phyloP scores from a whole-genome alignment of 2,797 vertebrate species.

The Diceros bicornis region DNA sequence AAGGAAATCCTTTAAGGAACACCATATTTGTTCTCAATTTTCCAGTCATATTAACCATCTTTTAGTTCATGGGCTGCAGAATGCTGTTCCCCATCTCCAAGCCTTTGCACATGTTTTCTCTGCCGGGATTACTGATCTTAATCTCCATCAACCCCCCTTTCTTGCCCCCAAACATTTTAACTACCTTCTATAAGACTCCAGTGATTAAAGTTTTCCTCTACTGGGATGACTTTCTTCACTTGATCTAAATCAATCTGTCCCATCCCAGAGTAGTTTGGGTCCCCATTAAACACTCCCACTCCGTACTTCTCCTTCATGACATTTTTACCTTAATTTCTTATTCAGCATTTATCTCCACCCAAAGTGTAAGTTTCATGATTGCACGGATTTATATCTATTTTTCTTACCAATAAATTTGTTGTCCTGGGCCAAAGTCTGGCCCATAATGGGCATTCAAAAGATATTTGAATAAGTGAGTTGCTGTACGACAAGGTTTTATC shows the following conservation, averaged over 20 bases:
- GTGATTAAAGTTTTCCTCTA: background rate
- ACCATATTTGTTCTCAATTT: background rate
- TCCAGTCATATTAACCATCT: background rate
- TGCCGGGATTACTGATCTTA: background rate
- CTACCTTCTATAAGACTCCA: background rate
- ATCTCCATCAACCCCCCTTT: background rate
- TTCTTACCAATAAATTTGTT: background rate
- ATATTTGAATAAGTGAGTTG: conserved; percentile 1
- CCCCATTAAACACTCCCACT: background rate
- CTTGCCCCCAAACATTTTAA: background rate
- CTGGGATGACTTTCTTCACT: background rate
- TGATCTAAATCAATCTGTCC: background rate
- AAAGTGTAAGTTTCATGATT: background rate
- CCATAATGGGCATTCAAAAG: background rate
- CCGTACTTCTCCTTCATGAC: background rate
- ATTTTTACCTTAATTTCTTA: conserved; percentile 26
- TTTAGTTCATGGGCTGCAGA: background rate
- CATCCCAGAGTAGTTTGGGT: background rate
- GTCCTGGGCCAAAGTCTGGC: background rate
- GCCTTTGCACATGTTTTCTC: background rate
- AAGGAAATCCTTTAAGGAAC: background rate
- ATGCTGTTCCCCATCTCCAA: background rate
- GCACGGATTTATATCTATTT: background rate
- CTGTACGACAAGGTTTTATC: background rate
- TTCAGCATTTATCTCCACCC: background rate